A percentile compares a stretch with the other conserved stretches of the same genome.
Evolutionary conservation across 2,797 vertebrate species (phyloP).

Genomic region (Falco cherrug): DNA sequence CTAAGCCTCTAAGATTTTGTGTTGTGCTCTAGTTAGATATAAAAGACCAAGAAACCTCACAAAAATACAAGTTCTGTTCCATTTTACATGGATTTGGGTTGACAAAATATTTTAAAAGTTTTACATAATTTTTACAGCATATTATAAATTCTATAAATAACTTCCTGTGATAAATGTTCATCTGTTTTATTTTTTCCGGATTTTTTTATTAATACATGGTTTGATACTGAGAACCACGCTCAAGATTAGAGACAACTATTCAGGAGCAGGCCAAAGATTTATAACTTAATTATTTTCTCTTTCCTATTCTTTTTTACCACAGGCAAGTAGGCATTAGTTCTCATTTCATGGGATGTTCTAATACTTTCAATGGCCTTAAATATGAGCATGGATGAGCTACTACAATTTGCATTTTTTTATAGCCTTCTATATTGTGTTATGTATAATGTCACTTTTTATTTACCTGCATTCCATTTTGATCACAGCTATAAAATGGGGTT

Average conservation of each 20-base stretch:
- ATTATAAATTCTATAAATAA: not conserved
- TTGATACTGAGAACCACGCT: not conserved
- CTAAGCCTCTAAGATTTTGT: not conserved
- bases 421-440: conserved; percentile 24
- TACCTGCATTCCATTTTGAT: conserved; percentile 64
- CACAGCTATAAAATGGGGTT: conserved; percentile 34
- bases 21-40: not conserved
- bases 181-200: not conserved
- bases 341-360: not conserved
- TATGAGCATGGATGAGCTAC: not conserved
- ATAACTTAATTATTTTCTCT: not conserved
- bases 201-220: not conserved
- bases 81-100: not conserved
- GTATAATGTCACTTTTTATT: conserved; percentile 65
- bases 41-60: not conserved
- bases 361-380: conserved; percentile 10
- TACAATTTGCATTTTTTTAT: conserved; percentile 55
- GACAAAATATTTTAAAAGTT: not conserved
- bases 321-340: not conserved
- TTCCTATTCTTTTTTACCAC: not conserved
- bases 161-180: not conserved
- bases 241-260: not conserved
- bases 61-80: not conserved
- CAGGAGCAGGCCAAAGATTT: not conserved
- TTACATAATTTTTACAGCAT: not conserved